Percentiles rank a stretch among this genome's conserved stretches.
Evolutionary conservation across 1,140 invertebrate genomes (phyloP).

Genomic region (Chrysomallon squamiferum): DNA sequence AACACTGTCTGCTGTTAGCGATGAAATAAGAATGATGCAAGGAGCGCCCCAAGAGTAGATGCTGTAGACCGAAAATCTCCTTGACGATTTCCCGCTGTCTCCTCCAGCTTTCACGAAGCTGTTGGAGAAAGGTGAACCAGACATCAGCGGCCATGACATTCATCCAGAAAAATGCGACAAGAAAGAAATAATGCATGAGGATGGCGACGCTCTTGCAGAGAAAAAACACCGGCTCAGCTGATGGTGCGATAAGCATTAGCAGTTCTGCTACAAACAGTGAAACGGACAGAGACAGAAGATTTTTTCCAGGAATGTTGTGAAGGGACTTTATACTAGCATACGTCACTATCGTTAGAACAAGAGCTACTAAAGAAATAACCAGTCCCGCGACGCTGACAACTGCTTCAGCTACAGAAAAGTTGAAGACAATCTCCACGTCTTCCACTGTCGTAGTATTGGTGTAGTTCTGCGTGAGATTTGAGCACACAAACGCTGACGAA

Average conservation of each 20-base stretch:
- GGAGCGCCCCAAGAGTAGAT: neutral
- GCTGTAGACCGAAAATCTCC: conserved; percentile 64
- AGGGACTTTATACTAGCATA: conserved; percentile 61
- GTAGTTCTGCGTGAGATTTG: neutral
- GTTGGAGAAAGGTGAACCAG: conserved; percentile 69
- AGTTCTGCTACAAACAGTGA: conserved; percentile 64
- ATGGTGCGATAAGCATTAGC: conserved; percentile 60
- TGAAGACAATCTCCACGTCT: conserved; percentile 5
- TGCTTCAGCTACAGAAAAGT: conserved; percentile 22
- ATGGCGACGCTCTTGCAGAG: conserved; percentile 57
- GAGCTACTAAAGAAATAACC: conserved; percentile 32
- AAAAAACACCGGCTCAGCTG: neutral
- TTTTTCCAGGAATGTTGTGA: conserved; percentile 66
- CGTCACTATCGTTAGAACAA: conserved; percentile 48
- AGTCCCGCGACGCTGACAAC: conserved; percentile 35
- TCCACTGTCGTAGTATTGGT: neutral
- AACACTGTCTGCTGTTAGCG: neutral
- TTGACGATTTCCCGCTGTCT: conserved; percentile 16
- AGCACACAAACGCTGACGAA: conserved; percentile 14
- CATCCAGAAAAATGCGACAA: conserved; percentile 70
- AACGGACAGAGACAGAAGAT: conserved; percentile 63
- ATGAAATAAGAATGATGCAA: neutral
- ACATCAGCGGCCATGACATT: conserved; percentile 69
- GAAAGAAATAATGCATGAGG: conserved; percentile 66
- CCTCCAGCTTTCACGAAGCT: conserved; percentile 27